Base-by-base conservation (phyloP, 2,888 invertebrate species). In the Leptinotarsa haldemani region DNA sequence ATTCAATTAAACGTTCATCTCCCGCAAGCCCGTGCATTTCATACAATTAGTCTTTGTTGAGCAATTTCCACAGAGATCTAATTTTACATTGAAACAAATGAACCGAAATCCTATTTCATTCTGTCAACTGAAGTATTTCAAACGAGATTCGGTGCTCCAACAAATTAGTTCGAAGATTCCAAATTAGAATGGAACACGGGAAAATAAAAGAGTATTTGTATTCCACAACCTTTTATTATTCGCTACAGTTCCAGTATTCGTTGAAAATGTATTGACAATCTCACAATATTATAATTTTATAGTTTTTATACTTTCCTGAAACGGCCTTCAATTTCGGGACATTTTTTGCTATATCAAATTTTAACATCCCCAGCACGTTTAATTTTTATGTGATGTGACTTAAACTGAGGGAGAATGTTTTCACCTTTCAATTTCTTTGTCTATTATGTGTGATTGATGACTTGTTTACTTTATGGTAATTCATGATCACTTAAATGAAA, bases 71-170 rank as follows among this genome's bases (percentile, higher is more conserved):
- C 52, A 20, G 52, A 52, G 52, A 52, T 58, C 58, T 58, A 58
- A 58, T 58, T 58, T 58, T 58, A 58, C 22, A 22, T 58, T 20
- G 58, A 15, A 58, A 58, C 58, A 58, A 58, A 58, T 58, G 58
- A 58, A 20, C 58, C 25, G 58, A 25, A 58, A 25, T 25, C 25
- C 58, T 58, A 58, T 58, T 58, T 58, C 58, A 58, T 58, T 58
- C 58, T 58, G 58, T 22, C 58, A 58, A 58, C 15, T 25, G 58
- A 58, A 58, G 58, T 16, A 58, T 58, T 58, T 25, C 22, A 58
- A 58, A 22, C 58, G 25, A 1, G 58, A 58, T 58, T 58, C 25
- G 25, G 58, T 58, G 12, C 25, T 58, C 15, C 25, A 15, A 58
- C 58, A 58, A 58, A 58, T 58, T 58, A 58, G 58, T 58, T 58